A percentile compares a stretch with the other conserved stretches of the same genome.
These are phyloP conservation scores for Melanaphis sacchari DNA, from an alignment of 1,140 invertebrate species.

Conservation along the genomic window DNA sequence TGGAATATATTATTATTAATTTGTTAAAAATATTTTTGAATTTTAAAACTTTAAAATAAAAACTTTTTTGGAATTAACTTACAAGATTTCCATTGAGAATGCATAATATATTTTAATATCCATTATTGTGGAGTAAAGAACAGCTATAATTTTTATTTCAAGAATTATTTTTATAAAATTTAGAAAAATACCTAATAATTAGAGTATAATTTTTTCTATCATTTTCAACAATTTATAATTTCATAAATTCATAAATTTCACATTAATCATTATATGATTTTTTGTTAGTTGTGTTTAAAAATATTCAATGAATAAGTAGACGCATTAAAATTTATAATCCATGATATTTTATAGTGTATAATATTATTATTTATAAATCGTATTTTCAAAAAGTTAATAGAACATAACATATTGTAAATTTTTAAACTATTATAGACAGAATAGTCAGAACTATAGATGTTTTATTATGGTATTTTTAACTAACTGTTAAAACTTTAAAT, in stretches of 20 bases:
- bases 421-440: neutral
- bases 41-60: neutral
- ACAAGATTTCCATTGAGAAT: neutral
- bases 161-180: neutral
- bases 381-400: neutral
- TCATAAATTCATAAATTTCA: neutral
- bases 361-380: neutral
- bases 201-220: neutral
- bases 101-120: neutral
- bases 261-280: neutral
- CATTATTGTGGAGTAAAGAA: neutral
- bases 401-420: neutral
- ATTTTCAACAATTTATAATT: neutral
- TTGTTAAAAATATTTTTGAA: neutral
- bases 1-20: conserved; percentile 4
- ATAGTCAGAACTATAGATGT: neutral
- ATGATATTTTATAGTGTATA: too few species aligned
- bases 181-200: too few species aligned
- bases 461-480: neutral
- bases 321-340: too few species aligned
- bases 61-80: neutral
- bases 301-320: too few species aligned
- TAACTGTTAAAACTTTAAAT: neutral
- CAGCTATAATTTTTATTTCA: neutral
- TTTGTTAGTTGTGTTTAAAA: too few species aligned